Conservation (phyloP, 2,797 vertebrate genomes). For the Poecilia velifera region DNA sequence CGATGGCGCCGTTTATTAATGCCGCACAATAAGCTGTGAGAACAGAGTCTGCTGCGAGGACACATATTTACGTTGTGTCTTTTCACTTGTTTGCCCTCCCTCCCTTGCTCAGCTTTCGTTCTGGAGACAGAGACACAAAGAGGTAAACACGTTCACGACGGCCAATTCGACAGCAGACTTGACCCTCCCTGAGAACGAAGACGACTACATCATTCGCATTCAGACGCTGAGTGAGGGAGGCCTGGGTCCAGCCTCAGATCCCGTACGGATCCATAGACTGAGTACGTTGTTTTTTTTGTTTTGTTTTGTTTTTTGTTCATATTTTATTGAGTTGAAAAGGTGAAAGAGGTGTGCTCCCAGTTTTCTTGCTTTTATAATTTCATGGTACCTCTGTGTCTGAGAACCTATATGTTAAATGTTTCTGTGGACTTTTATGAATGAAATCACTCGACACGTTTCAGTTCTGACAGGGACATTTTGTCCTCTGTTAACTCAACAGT, state of each 20-base stretch:
- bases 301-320: neutral
- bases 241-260: slow-evolving; percentile 88
- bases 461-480: slow-evolving; percentile 63
- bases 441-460: slow-evolving; percentile 67
- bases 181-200: slow-evolving; percentile 82
- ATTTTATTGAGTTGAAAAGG: neutral
- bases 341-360: neutral
- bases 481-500: slow-evolving; percentile 67
- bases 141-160: slow-evolving; percentile 82
- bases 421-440: slow-evolving; percentile 47
- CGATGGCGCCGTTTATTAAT: slow-evolving; percentile 15
- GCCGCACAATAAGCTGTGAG: slow-evolving; percentile 1
- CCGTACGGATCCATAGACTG: slow-evolving; percentile 89
- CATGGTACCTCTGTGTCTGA: slow-evolving; percentile 8
- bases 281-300: slow-evolving; percentile 79
- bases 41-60: slow-evolving; percentile 16
- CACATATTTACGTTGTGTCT: slow-evolving; percentile 29
- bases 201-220: slow-evolving; percentile 90
- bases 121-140: slow-evolving; percentile 84
- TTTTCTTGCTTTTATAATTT: slow-evolving; percentile 6
- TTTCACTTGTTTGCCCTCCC: slow-evolving; percentile 16
- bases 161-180: slow-evolving; percentile 87
- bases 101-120: slow-evolving; percentile 84
- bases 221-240: slow-evolving; percentile 89
- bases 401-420: slow-evolving; percentile 24